Evolutionary conservation across 1,140 invertebrate genomes (phyloP), one percentile per base, ranked within the genome.

Genomic region (Bathynomus jamesi): DNA sequence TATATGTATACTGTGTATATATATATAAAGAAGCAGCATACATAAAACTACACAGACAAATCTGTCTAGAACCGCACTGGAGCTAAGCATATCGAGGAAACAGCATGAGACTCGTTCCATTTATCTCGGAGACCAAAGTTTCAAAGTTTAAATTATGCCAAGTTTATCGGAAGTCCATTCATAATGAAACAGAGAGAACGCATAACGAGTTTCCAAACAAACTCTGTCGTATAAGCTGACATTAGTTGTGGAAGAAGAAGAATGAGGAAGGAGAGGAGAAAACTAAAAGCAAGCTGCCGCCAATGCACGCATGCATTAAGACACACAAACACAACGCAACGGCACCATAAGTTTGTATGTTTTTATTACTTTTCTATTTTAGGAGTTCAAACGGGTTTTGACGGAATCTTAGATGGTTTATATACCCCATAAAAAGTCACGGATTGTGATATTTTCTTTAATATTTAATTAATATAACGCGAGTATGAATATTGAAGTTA

Each of bases 91-190:
- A 53, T 17, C 2, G 21, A 53, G 21, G 40, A 53, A 53, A 53
- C 21, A 53, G 21, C 21, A 53, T 53, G 21, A 53, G 40, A 17
- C 40, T 53, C 11, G 11, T 21, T 53, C 21, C 40, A 53, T 53
- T 53, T 53, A 53, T 53, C 40, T 53, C 40, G 40, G 21, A 11
- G 1, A 53, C 40, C 2, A 53, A 53, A 53, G 40, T 53, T 53
- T 53, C 40, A 1, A 53, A 53, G 40, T 53, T 53, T 53, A 53
- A 53, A 53, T 53, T 53, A 53, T 53, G 40, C 40, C 40, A 53
- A 53, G 40, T 53, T 53, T 53, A 53, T 53, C 40, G 40, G 40
- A 53, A 53, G 40, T 53, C 40, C 40, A n/a, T 53, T 53, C 40
- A 17, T 53, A 53, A 53, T 53, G 40, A 53, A 53, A 53, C 2